Conservation (phyloP, 2,113 vertebrate genomes). For the Lates calcarifer region DNA sequence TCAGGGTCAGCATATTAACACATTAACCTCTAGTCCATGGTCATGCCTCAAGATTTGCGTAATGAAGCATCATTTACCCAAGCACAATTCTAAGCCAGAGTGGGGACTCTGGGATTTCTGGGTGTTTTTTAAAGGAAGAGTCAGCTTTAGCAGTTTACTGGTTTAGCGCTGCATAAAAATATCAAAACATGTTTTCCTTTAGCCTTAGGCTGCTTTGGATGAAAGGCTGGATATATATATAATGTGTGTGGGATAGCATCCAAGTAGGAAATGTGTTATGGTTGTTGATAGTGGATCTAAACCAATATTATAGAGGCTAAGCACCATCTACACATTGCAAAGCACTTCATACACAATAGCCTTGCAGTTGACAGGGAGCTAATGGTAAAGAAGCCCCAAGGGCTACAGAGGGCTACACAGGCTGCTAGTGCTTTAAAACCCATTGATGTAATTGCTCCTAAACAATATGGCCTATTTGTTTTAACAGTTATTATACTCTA, state of each 20-base stretch:
- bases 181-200: constrained; percentile 30
- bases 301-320: constrained; percentile 28
- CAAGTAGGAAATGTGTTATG: constrained; percentile 1
- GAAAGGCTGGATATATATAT: neutral
- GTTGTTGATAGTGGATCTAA: constrained; percentile 39
- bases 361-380: neutral
- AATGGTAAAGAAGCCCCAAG: constrained; percentile 14
- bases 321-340: constrained; percentile 1
- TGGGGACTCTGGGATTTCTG: neutral
- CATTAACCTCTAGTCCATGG: constrained; percentile 50
- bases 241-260: neutral
- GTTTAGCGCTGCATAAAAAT: constrained; percentile 24
- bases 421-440: neutral
- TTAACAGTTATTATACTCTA: too few relatives aligned
- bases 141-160: constrained; percentile 9
- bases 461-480: neutral
- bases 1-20: constrained; percentile 40
- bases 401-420: neutral
- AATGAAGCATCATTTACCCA: constrained; percentile 50
- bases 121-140: neutral
- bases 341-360: neutral
- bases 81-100: neutral
- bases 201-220: constrained; percentile 1
- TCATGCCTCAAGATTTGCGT: constrained; percentile 22
- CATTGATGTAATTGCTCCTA: constrained; percentile 3